Conservation (phyloP, 2,797 vertebrate genomes). For the Diceros bicornis region DNA sequence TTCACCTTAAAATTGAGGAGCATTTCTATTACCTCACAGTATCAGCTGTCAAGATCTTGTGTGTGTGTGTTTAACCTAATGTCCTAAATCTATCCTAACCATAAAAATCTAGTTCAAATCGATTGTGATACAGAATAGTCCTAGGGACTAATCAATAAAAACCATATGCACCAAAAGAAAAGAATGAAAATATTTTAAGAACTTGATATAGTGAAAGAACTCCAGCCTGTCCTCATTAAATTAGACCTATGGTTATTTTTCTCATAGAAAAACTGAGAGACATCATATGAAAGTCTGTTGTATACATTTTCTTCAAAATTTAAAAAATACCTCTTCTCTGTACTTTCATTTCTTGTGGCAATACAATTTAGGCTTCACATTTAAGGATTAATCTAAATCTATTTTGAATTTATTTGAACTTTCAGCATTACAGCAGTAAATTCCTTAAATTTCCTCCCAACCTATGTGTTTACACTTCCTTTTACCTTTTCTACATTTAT, state of each 20-base stretch:
- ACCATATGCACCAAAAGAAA: neutral
- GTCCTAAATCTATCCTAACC: neutral
- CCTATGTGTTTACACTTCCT: neutral
- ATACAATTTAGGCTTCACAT: neutral
- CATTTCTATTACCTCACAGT: neutral
- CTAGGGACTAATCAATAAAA: neutral
- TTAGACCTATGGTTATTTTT: neutral
- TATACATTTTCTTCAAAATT: neutral
- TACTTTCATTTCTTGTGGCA: neutral
- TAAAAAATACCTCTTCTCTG: neutral
- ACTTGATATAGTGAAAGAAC: neutral
- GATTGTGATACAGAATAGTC: neutral
- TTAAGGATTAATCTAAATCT: neutral
- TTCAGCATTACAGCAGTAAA: neutral
- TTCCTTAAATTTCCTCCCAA: neutral
- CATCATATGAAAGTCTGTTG: neutral
- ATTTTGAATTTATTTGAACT: constrained; percentile 24
- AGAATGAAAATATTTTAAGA: constrained; percentile 38
- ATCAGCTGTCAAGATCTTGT: neutral
- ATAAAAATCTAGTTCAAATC: constrained; percentile 23
- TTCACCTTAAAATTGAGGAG: neutral
- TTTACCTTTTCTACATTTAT: neutral
- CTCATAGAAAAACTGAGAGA: neutral
- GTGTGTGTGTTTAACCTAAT: neutral
- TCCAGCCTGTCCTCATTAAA: neutral